Evolutionary conservation across 2,113 vertebrate species (phyloP).

Genomic region (Ceuthmochares aereus): DNA sequence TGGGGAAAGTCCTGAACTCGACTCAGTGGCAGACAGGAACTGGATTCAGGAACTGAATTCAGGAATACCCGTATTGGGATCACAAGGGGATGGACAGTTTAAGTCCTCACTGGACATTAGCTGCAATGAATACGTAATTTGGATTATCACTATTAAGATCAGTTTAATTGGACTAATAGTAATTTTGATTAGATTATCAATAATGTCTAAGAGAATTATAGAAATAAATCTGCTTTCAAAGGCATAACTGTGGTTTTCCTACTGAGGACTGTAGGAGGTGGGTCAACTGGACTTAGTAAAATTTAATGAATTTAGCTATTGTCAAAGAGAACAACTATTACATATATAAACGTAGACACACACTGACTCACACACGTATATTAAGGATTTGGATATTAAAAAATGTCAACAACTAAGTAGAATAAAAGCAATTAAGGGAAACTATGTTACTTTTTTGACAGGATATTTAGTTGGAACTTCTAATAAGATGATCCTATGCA

Average conservation of each 20-base stretch:
- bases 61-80: too few species aligned
- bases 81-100: too few species aligned
- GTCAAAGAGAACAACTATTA: background rate
- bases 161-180: background rate
- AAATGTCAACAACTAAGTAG: background rate
- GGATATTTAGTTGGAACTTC: background rate
- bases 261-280: background rate
- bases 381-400: background rate
- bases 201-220: background rate
- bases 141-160: rapidly evolving
- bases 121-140: background rate
- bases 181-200: background rate
- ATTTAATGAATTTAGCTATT: background rate
- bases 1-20: too few species aligned
- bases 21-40: too few species aligned
- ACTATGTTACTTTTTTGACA: background rate
- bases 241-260: background rate
- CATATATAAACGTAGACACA: background rate
- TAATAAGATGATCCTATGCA: background rate
- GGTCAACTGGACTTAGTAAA: background rate
- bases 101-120: too few species aligned
- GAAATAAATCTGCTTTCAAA: background rate
- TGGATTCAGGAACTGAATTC: too few species aligned
- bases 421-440: background rate
- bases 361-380: background rate